A percentile compares a stretch with the other conserved stretches of the same genome.
These are phyloP conservation scores for Leucoma salicis DNA, from an alignment of 2,888 invertebrate genomes.

Conservation along the genomic window DNA sequence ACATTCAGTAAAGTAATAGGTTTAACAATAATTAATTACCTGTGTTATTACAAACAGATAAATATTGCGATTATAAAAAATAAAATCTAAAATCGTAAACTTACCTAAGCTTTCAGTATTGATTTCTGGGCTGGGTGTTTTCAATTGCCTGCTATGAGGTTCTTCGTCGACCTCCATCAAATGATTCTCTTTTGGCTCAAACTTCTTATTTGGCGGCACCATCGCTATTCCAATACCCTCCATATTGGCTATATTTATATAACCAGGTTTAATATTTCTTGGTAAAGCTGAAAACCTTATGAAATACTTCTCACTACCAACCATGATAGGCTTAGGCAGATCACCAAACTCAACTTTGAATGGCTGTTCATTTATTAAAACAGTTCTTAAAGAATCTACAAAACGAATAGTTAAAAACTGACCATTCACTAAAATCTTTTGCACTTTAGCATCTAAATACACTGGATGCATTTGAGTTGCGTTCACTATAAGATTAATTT, in stretches of 20 bases:
- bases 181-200: constrained; percentile 37
- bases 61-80: too few relatives aligned
- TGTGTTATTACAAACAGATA: too few relatives aligned
- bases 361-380: constrained; percentile 89
- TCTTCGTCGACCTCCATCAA: constrained; percentile 52
- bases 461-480: constrained; percentile 90
- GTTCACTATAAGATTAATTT: constrained; percentile 92
- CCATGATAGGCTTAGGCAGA: constrained; percentile 88
- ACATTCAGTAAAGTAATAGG: too few relatives aligned
- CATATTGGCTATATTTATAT: constrained; percentile 87
- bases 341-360: constrained; percentile 92
- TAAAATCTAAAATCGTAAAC: neutral
- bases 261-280: constrained; percentile 86
- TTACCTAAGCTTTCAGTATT: constrained; percentile 62
- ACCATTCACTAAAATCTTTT: constrained; percentile 88
- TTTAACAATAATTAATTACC: too few relatives aligned
- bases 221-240: constrained; percentile 71
- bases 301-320: constrained; percentile 90
- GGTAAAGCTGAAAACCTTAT: constrained; percentile 91
- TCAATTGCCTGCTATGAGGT: constrained; percentile 35
- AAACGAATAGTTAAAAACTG: constrained; percentile 89
- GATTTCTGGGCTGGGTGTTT: constrained; percentile 64
- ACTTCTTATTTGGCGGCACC: constrained; percentile 21
- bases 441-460: constrained; percentile 91
- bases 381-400: constrained; percentile 88